Conservation (phyloP, 2,113 vertebrate genomes). For the Baryphthengus martii region DNA sequence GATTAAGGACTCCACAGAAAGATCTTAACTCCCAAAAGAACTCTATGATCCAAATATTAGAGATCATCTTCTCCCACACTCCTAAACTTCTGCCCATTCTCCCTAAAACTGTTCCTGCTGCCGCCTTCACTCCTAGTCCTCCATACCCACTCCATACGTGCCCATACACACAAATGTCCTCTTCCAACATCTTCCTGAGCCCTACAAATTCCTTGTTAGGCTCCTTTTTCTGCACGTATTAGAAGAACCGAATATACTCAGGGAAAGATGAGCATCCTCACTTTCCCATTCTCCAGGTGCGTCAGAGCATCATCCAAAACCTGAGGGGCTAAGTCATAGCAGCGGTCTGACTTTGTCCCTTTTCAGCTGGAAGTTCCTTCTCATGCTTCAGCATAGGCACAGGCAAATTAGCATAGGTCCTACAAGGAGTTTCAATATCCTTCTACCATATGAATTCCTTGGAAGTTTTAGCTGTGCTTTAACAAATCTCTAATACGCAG, state of each 20-base stretch:
- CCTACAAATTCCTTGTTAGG: not conserved
- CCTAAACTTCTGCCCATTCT: not conserved
- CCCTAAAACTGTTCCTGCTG: not conserved
- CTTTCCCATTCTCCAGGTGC: not conserved
- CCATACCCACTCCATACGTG: not conserved
- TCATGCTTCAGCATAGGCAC: not conserved
- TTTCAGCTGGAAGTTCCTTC: not conserved
- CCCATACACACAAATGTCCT: not conserved
- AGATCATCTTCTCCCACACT: not conserved
- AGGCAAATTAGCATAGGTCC: not conserved
- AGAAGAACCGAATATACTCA: not conserved
- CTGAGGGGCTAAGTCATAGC: not conserved
- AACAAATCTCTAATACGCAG: not conserved
- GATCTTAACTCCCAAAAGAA: not conserved
- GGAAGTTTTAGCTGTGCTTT: not conserved
- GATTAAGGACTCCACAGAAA: not conserved
- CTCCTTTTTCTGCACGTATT: not conserved
- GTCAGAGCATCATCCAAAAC: not conserved
- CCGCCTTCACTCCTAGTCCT: not conserved
- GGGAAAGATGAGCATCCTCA: not conserved
- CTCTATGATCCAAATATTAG: not conserved
- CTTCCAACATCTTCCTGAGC: not conserved
- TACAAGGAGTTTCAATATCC: not conserved
- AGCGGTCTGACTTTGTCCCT: not conserved
- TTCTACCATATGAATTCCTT: not conserved